phyloP scores from a whole-genome alignment of 2,888 invertebrate species.

The Acanthococcus lagerstroemiae region DNA sequence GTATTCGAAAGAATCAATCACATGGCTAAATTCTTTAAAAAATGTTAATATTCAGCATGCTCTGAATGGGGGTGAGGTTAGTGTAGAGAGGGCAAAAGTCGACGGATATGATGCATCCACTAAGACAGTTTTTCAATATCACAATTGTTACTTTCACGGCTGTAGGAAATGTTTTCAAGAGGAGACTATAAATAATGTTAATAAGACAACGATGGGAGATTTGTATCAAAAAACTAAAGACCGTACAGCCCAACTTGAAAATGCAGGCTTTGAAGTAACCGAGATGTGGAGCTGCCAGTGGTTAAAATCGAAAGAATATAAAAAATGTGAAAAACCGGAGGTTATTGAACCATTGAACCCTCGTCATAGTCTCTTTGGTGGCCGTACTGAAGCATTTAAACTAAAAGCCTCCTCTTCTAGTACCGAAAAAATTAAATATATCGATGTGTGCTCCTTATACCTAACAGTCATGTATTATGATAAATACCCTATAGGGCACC shows the following conservation, averaged over 20 bases:
- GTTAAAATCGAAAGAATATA: no score
- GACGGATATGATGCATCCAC: not conserved
- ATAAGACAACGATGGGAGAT: not conserved
- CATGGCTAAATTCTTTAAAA: not conserved
- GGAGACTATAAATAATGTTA: not conserved
- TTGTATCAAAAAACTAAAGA: conserved; percentile 19
- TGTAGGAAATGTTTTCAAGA: not conserved
- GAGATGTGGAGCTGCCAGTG: conserved; percentile 34
- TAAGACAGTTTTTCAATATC: not conserved
- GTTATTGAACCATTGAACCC: conserved; percentile 36
- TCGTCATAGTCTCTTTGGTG: conserved; percentile 38
- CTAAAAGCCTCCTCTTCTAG: no score
- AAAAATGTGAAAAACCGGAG: no score
- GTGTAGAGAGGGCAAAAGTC: not conserved
- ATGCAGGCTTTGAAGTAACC: no score
- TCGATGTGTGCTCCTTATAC: conserved; percentile 29
- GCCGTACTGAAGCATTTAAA: conserved; percentile 34
- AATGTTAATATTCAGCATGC: not conserved
- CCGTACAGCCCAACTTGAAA: no score
- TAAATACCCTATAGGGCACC: conserved; percentile 22
- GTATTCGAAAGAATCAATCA: not conserved
- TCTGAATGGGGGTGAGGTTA: not conserved
- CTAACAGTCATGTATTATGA: conserved; percentile 23
- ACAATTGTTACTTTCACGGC: not conserved
- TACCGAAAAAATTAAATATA: conserved; percentile 28